phyloP scores from a whole-genome alignment of 1,140 invertebrate genomes.

The Oryzaephilus surinamensis region DNA sequence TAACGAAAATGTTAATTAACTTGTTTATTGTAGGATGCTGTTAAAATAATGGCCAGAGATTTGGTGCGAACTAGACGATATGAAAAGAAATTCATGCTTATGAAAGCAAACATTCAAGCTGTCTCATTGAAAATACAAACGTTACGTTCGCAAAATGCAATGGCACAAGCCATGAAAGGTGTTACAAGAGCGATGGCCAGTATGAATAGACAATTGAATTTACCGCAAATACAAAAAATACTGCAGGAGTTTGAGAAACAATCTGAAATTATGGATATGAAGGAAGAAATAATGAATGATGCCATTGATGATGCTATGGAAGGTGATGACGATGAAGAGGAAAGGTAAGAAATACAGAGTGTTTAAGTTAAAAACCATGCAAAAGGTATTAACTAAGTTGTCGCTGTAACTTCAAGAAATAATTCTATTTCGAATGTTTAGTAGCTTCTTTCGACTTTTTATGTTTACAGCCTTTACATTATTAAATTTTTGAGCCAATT shows the following conservation, averaged over 20 bases:
- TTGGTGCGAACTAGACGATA: constrained; percentile 91
- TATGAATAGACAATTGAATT: constrained; percentile 97
- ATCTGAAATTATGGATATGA: constrained; percentile 99
- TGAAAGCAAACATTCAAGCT: constrained; percentile 99
- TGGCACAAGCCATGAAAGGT: constrained; percentile 99
- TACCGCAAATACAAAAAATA: constrained; percentile 99
- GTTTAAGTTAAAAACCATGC: too few relatives aligned
- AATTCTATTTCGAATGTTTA: too few relatives aligned
- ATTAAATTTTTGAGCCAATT: too few relatives aligned
- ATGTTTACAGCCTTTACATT: too few relatives aligned
- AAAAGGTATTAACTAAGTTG: too few relatives aligned
- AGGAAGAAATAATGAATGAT: constrained; percentile 99
- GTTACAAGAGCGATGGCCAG: constrained; percentile 97
- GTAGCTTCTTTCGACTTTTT: too few relatives aligned
- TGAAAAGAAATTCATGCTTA: constrained; percentile 97
- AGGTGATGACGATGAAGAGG: constrained; percentile 96
- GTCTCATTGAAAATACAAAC: constrained; percentile 98
- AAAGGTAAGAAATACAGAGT: constrained; percentile 61
- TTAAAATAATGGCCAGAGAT: constrained; percentile 99
- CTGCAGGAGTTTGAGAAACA: constrained; percentile 99
- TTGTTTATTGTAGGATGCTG: constrained; percentile 76
- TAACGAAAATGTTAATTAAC: too few relatives aligned
- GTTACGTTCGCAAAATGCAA: constrained; percentile 94
- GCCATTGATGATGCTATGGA: constrained; percentile 99
- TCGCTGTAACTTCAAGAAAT: too few relatives aligned